Evolutionary conservation across 2,113 vertebrate species (phyloP).

Genomic region (Gambusia affinis): DNA sequence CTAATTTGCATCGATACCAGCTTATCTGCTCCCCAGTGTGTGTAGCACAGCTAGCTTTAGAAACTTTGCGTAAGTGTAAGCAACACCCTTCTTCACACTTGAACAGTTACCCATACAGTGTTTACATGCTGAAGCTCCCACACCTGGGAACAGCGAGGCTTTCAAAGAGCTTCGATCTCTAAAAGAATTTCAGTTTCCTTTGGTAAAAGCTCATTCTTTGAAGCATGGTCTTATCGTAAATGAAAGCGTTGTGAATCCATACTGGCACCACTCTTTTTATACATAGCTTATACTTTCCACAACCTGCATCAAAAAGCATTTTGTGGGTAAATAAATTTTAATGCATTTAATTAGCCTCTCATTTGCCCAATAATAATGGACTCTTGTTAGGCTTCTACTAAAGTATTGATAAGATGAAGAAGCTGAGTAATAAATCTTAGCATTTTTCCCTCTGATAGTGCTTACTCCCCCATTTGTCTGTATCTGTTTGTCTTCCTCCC

Average conservation of each 20-base stretch:
- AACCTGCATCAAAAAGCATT: no score
- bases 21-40: constrained; percentile 11
- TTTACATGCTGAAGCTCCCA: background rate
- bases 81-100: background rate
- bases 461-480: constrained; percentile 7
- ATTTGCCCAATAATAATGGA: no score
- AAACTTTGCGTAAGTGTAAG: constrained; percentile 34
- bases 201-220: background rate
- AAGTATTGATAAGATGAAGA: constrained; percentile 26
- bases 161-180: background rate
- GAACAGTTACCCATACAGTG: constrained; percentile 21
- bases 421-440: constrained; percentile 20
- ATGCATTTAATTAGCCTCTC: background rate
- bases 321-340: no score
- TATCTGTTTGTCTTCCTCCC: constrained; percentile 25
- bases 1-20: constrained; percentile 39
- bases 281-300: no score
- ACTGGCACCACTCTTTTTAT: background rate
- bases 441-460: constrained; percentile 6
- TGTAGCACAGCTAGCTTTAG: constrained; percentile 13
- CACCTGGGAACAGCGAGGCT: background rate
- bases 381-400: background rate
- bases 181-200: background rate
- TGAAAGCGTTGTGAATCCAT: background rate
- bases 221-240: background rate